Evolutionary conservation across 2,113 vertebrate genomes (phyloP), one percentile per base, ranked within the genome.

Genomic region (Lipotes vexillifer): DNA sequence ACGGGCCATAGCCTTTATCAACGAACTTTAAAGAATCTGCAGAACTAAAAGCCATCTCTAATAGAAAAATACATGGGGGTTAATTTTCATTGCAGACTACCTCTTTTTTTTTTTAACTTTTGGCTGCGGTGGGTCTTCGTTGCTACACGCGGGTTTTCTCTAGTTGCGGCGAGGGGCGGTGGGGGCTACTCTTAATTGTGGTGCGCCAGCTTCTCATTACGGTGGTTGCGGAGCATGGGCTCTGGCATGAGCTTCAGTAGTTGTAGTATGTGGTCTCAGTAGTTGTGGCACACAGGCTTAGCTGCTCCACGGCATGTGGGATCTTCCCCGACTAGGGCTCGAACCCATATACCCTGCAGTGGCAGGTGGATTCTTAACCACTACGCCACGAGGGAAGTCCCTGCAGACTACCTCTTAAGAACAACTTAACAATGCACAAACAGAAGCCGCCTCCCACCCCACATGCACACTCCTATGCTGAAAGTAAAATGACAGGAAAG

Each of bases 401-500:
- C 15, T 52, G 52, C 15, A 52, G 15, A 6, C 5, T 52, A 74
- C 11, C 33, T 69, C 36, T 71, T n/a, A 75, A 49, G 13, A 57
- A 41, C 3, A 69, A 9, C 21, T 14, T 21, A 41, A 61, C 5
- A 88, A 15, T 21, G 25, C 41, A 87, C 29, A 66, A 52, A 61
- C 49, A 86, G 1, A 41, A 36, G 27, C 57, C 25, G 10, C 25
- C 59, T 14, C 63, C 33, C 20, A 4, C 0, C 0, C 29, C 38
- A 5, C 10, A 31, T 4, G 17, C 17, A 6, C 66, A n/a, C 49
- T 8, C 68, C 20, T 0, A 8, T 25, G 7, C 12, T 15, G 52
- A 68, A 95, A 71, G 41, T 57, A 88, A 97, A 92, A 55, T 38
- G 52, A n/a, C 49, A 94, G 55, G 38, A 68, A 82, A 74, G 21